phyloP scores from a whole-genome alignment of 2,113 vertebrate species.

The Aptenodytes forsteri region DNA sequence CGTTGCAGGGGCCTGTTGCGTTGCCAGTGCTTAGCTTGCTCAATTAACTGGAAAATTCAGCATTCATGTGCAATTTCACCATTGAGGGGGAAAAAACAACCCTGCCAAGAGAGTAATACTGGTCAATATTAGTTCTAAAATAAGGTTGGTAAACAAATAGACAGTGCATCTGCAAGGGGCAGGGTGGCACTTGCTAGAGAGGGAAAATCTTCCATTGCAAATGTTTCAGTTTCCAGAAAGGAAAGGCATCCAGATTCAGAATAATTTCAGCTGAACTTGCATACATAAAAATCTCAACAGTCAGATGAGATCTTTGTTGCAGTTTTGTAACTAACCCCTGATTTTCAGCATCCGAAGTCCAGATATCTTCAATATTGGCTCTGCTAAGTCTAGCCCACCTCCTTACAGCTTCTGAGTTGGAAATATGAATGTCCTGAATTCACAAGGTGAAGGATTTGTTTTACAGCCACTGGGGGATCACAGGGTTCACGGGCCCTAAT shows the following conservation, averaged over 20 bases:
- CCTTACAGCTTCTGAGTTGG: neutral
- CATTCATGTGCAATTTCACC: conserved; percentile 54
- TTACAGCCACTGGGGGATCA: neutral
- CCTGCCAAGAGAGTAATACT: neutral
- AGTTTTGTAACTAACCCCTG: neutral
- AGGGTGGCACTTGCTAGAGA: neutral
- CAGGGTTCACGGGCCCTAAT: neutral
- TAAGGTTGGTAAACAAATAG: conserved; percentile 14
- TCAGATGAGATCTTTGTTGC: neutral
- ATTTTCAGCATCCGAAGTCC: neutral
- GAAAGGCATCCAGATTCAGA: neutral
- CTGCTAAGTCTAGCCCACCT: neutral
- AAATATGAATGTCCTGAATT: neutral
- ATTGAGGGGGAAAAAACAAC: neutral
- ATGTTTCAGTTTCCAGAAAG: neutral
- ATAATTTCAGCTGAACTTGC: neutral
- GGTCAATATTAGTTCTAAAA: conserved; percentile 2
- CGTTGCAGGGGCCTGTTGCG: neutral
- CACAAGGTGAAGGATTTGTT: neutral
- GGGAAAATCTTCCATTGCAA: neutral
- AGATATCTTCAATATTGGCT: neutral
- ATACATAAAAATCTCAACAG: neutral
- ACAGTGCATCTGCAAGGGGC: neutral
- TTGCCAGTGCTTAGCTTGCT: conserved; percentile 36
- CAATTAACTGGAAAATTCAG: conserved; percentile 67